These are phyloP conservation scores for Penaeus japonicus DNA, from an alignment of 1,140 invertebrate species.

Conservation along the genomic window DNA sequence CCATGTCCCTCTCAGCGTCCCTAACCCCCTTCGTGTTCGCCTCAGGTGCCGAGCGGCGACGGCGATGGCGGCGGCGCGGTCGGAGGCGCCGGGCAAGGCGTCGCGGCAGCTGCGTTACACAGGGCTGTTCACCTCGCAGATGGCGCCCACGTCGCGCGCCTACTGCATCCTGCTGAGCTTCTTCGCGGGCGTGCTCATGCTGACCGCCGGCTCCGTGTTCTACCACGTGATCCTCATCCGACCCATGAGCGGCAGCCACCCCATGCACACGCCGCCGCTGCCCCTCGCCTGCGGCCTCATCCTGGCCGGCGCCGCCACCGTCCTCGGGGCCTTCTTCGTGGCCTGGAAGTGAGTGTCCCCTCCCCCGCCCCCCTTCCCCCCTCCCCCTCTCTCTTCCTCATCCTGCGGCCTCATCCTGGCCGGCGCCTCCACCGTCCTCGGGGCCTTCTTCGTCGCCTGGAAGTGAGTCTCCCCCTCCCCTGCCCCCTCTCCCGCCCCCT, in stretches of 20 bases:
- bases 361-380: too few species aligned
- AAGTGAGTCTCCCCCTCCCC: too few species aligned
- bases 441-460: too few species aligned
- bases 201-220: conserved; percentile 44
- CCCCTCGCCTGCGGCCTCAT: conserved; percentile 31
- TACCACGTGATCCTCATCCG: conserved; percentile 44
- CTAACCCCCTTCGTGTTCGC: neutral
- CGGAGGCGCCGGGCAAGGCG: neutral
- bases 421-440: too few species aligned
- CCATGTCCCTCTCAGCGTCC: too few species aligned
- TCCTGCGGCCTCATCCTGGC: too few species aligned
- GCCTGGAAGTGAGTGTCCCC: conserved; percentile 27
- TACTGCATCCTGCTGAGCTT: conserved; percentile 40
- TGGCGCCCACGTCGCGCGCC: conserved; percentile 46
- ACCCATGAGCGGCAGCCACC: conserved; percentile 43
- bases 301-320: neutral
- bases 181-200: conserved; percentile 30
- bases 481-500: too few species aligned
- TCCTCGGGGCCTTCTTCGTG: conserved; percentile 27
- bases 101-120: conserved; percentile 14
- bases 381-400: too few species aligned
- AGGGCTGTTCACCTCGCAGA: conserved; percentile 38
- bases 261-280: conserved; percentile 46
- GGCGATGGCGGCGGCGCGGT: neutral
- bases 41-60: neutral